Percentiles rank a stretch among this genome's conserved stretches.
phyloP scores from a whole-genome alignment of 1,140 invertebrate genomes.

The Sycobia sp. region DNA sequence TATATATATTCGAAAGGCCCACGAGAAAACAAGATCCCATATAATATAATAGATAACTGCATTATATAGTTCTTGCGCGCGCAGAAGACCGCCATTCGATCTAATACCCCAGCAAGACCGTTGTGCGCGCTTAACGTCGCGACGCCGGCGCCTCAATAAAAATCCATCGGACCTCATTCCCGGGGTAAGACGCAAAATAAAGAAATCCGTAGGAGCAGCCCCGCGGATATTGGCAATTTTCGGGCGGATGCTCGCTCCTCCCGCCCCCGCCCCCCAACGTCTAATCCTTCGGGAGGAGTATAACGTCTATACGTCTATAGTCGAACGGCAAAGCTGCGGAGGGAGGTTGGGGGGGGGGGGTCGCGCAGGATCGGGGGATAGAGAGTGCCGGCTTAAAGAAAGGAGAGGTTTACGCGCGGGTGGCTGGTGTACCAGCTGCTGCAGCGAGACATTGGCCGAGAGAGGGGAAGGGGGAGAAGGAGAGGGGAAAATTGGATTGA shows the following conservation, averaged over 20 bases:
- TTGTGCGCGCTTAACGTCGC: neutral
- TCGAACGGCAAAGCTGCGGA: constrained; percentile 8
- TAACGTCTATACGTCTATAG: neutral
- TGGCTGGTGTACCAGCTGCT: too few species aligned
- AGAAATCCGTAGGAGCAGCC: constrained; percentile 42
- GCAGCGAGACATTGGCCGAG: too few species aligned
- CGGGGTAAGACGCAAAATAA: constrained; percentile 44
- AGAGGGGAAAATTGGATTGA: constrained; percentile 24
- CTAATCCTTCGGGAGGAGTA: constrained; percentile 37
- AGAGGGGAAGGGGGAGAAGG: neutral
- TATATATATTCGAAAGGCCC: too few species aligned
- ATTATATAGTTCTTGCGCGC: too few species aligned
- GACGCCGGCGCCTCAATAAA: constrained; percentile 21
- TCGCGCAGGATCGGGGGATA: constrained; percentile 1
- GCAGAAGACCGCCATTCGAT: constrained; percentile 30
- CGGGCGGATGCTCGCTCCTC: constrained; percentile 44
- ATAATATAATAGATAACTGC: too few species aligned
- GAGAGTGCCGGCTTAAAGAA: neutral
- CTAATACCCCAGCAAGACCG: constrained; percentile 6
- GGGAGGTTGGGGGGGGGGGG: neutral
- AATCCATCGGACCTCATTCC: constrained; percentile 32
- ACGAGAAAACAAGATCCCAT: too few species aligned
- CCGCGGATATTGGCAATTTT: constrained; percentile 55
- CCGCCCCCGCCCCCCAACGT: too few species aligned
- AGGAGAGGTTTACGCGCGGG: neutral